Base-by-base conservation (phyloP, 2,888 invertebrate species). In the Lysandra bellargus region DNA sequence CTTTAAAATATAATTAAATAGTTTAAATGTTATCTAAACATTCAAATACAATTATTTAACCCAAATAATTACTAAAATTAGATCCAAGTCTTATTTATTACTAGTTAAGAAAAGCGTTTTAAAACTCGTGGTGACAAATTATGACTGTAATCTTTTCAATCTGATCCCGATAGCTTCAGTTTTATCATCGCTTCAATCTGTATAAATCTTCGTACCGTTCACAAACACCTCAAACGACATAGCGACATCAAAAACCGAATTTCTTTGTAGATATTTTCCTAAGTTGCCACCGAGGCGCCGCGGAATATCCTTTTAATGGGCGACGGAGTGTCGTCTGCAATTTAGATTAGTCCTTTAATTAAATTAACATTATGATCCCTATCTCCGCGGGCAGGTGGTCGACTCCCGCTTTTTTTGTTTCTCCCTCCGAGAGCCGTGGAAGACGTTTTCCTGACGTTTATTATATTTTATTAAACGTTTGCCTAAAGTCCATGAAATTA, bases 341-440 rank as follows among this genome's bases (percentile, higher is more conserved):
- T 94, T 94, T 93, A 94, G 94, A 94, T 94, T 94, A 94, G 94
- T 92, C 93, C 93, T 93, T 94, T 94, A 94, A 94, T 94, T 94
- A 94, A 94, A 94, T 94, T 94, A 94, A 93, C 94, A 93, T 94
- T 93, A 94, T 93, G 93, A 94, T 94, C 92, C 92, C 92, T 92
- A 94, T 94, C 93, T 92, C 87, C 82, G 83, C 85, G 90, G 87
- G 88, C 88, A 86, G 89, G 88, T 89, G 91, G 93, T 92, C 92
- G 89, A 90, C 88, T 90, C 90, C 87, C 88, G 86, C 87, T 57
- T 84, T 84, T 86, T 86, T 85, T 83, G 80, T 85, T 86, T 86
- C 84, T 1, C 53, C 75, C 30, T 23, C 49, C 73, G 40, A n/a
- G 17, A 74, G 40, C 9, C 74, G 74, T 44, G 40, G 73, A 23